phyloP scores from a whole-genome alignment of 2,888 invertebrate species.

The Panopea generosa region DNA sequence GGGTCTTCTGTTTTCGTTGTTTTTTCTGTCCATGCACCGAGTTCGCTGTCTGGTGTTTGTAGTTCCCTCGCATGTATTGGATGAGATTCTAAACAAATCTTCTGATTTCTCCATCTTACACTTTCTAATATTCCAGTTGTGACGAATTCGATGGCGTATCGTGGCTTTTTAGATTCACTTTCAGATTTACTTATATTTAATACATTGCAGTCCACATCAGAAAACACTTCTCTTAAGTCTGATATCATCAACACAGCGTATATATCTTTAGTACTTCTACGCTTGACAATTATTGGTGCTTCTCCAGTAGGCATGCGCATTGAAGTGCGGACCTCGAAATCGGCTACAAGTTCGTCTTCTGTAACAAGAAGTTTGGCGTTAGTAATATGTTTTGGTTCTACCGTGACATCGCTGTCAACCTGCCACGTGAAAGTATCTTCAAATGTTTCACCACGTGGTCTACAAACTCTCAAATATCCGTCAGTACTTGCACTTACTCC shows the following conservation, averaged over 20 bases:
- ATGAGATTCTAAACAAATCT: conserved; percentile 71
- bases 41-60: background rate
- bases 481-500: conserved; percentile 73
- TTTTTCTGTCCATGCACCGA: background rate
- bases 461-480: conserved; percentile 70
- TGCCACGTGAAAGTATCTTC: conserved; percentile 75
- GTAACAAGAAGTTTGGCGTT: conserved; percentile 69
- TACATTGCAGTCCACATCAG: conserved; percentile 64
- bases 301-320: conserved; percentile 75
- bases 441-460: conserved; percentile 68
- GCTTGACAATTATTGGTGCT: conserved; percentile 70
- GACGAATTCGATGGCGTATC: conserved; percentile 61
- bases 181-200: conserved; percentile 63
- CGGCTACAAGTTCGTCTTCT: conserved; percentile 73
- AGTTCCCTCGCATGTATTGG: conserved; percentile 40
- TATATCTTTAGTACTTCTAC: conserved; percentile 69
- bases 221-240: conserved; percentile 70
- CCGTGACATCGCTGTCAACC: conserved; percentile 75
- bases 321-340: conserved; percentile 72
- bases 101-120: conserved; percentile 69
- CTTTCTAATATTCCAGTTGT: conserved; percentile 67
- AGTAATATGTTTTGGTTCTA: conserved; percentile 73
- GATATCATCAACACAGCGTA: conserved; percentile 72
- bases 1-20: conserved; percentile 38
- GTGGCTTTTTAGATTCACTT: conserved; percentile 55